Percentiles rank a stretch among this genome's conserved stretches.
Conservation (phyloP, 2,888 invertebrate species). For the Hemithea aestivaria region DNA sequence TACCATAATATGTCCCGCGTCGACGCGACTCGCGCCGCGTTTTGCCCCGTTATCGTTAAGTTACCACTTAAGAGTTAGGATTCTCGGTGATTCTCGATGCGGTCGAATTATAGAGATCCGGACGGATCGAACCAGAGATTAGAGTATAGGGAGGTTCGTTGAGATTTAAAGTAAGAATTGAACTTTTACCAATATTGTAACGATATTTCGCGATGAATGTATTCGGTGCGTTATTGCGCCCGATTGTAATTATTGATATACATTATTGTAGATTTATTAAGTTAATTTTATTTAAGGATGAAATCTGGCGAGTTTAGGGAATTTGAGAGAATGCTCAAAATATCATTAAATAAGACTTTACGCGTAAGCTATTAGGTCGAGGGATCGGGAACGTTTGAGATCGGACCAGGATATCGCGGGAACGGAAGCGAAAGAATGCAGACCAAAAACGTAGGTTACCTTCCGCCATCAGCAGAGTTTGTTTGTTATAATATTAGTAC, state of each 20-base stretch:
- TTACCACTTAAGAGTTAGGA: conserved; percentile 77
- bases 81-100: conserved; percentile 59
- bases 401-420: conserved; percentile 35
- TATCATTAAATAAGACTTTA: conserved; percentile 49
- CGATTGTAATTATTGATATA: conserved; percentile 62
- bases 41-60: conserved; percentile 76
- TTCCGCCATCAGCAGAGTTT: conserved; percentile 67
- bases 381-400: conserved; percentile 39
- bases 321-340: conserved; percentile 68
- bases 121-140: conserved; percentile 65
- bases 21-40: conserved; percentile 61
- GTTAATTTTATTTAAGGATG: conserved; percentile 74
- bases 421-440: conserved; percentile 52
- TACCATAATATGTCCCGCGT: conserved; percentile 17
- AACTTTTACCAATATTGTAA: conserved; percentile 69
- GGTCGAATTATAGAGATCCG: conserved; percentile 52
- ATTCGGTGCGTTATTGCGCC: conserved; percentile 65
- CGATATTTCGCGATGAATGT: conserved; percentile 79
- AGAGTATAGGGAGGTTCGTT: conserved; percentile 68
- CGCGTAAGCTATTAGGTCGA: conserved; percentile 49
- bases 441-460: conserved; percentile 78
- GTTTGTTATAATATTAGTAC: no score
- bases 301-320: conserved; percentile 64
- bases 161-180: conserved; percentile 71
- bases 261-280: conserved; percentile 68